phyloP scores from a whole-genome alignment of 2,797 vertebrate species.

The Anableps anableps region DNA sequence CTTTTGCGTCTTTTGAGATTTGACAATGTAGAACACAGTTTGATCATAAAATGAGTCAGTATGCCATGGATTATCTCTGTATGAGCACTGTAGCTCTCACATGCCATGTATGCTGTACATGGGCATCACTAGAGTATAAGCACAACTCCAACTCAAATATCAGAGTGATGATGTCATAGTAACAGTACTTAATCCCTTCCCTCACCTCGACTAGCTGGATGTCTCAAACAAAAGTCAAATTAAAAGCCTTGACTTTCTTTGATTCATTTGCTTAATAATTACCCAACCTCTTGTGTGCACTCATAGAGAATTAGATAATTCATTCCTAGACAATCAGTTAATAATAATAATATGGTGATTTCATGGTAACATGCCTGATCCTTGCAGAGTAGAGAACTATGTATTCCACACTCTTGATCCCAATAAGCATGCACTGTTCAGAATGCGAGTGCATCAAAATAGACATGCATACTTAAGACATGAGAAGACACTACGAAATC shows the following conservation, averaged over 20 bases:
- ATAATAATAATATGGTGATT: neutral
- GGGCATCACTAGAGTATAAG: neutral
- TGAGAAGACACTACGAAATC: neutral
- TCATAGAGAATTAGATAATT: neutral
- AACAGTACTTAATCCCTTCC: neutral
- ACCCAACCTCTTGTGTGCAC: neutral
- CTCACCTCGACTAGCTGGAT: neutral
- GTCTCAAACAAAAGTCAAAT: neutral
- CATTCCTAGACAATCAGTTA: neutral
- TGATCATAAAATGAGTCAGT: neutral
- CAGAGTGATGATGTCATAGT: neutral
- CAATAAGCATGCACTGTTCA: neutral
- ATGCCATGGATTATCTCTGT: neutral
- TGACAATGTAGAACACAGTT: too few species aligned
- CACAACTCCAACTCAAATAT: neutral
- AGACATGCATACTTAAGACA: neutral
- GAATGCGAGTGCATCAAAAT: neutral
- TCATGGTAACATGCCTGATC: neutral
- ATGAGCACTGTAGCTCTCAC: neutral
- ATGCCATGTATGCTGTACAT: neutral
- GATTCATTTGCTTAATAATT: neutral
- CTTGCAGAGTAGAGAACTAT: neutral
- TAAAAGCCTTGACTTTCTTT: neutral
- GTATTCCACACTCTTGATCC: neutral
- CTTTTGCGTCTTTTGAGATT: neutral